Base-by-base conservation (phyloP, 2,888 invertebrate genomes). In the Taenaris catops region DNA sequence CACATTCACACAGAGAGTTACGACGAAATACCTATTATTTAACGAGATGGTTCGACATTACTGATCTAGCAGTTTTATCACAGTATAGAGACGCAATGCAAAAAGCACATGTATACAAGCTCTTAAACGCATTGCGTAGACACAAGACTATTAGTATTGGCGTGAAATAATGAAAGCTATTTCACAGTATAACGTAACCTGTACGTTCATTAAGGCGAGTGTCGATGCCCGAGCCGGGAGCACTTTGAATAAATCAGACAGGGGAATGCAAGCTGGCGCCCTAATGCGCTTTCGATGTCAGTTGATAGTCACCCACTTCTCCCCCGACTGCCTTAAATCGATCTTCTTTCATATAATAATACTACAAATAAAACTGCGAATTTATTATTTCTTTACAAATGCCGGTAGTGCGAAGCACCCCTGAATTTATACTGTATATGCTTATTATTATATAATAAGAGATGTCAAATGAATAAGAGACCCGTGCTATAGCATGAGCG, bases 231-330 rank as follows among this genome's bases (percentile, higher is more conserved):
- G 73, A 53, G 64, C 63, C 63, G 56, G 66, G 62, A 64, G 74
- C 70, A 63, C 63, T 58, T 72, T 78, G 81, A 78, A 84, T 84
- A 80, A 83, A 84, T 83, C 83, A 81, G 81, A 57, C 63, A 55
- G 52, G 70, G 60, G 78, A 80, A 81, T 80, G 80, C 74, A 55
- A 66, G 58, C 49, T 57, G 65, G 68, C 69, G 70, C 71, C 76
- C 74, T 84, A 84, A 84, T 84, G 84, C 76, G 83, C 79, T 84
- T 83, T 83, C 65, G 70, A 71, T 84, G 84, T 84, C 66, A 57
- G 64, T 63, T 67, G 80, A 80, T 80, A 78, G 70, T 72, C 62
- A 68, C 59, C 69, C 61, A n/a, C n/a, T 61, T 46, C 48, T 39
- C 40, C 27, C 33, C 32, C 36, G 19, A 11, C 28, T 26, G 25